A percentile compares a stretch with the other conserved stretches of the same genome.
Conservation (phyloP, 2,113 vertebrate genomes). For the Phrynosoma blainvillii region DNA sequence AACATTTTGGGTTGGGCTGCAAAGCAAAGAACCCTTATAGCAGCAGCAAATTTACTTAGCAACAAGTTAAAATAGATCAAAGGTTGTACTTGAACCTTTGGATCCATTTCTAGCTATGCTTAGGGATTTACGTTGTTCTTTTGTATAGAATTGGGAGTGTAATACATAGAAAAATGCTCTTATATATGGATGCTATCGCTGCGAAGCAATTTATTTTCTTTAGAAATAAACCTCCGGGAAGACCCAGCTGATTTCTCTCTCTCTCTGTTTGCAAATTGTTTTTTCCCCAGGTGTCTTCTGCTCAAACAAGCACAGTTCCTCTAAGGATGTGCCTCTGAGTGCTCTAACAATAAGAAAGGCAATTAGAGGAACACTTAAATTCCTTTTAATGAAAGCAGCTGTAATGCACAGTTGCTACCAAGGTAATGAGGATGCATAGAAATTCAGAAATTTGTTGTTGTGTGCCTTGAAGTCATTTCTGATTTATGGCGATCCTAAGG, state of each 20-base stretch:
- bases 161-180: background rate
- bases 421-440: background rate
- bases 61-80: background rate
- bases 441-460: background rate
- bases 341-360: background rate
- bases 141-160: background rate
- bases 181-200: background rate
- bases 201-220: constrained; percentile 23
- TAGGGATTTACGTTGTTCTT: background rate
- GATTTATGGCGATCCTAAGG: no score
- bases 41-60: constrained; percentile 1
- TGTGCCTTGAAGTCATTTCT: no score
- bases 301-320: background rate
- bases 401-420: background rate
- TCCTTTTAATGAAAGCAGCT: background rate
- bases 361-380: constrained; percentile 16
- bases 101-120: constrained; percentile 19
- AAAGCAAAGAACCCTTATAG: background rate
- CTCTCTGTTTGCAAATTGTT: background rate
- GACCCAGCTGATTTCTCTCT: constrained; percentile 12
- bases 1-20: constrained; percentile 23
- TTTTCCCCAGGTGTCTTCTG: background rate
- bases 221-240: constrained; percentile 1
- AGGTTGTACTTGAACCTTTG: constrained; percentile 1
- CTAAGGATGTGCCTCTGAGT: background rate